Evolutionary conservation across 2,113 vertebrate genomes (phyloP), one percentile per base, ranked within the genome.

Genomic region (Rana temporaria): DNA sequence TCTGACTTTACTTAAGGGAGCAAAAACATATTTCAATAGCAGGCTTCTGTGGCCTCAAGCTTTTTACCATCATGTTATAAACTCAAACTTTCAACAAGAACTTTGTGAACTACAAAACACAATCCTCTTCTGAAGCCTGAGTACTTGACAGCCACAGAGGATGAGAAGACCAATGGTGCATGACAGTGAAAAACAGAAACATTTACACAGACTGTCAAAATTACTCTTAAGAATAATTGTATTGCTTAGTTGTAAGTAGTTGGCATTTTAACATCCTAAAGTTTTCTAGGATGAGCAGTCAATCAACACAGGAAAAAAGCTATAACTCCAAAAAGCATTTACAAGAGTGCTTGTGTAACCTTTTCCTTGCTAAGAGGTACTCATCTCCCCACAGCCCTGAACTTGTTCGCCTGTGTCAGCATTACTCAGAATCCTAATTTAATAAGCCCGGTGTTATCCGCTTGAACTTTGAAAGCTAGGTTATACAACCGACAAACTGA

Each of bases 401-500:
- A 62, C 22, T 68, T 6, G 63, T 82, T 75, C 67, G 63, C 71
- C 74, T 24, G 81, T 76, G 71, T 83, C 81, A 83, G 81, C 81
- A 83, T 76, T 83, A 83, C 81, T 76, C 71, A 83, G 63, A 83
- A 84, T 86, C 88, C 89, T 90, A 88, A 90, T 89, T 86, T 86
- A 69, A 90, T 85, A 88, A 88, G 84, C 86, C 78, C 85, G 83
- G 88, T 87, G 86, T 88, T 91, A 90, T 88, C 88, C 88, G 86
- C 82, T 86, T 92, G 92, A 94, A 94, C 93, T 92, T 91, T 92
- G 84, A 86, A 89, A 91, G 90, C 91, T 90, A 4, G 0, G 86
- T 85, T 87, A 87, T 88, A 91, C 86, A 93, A 93, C 86, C 57
- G 90, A 92, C 91, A 94, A 93, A 93, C 90, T 86, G 85, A 93